phyloP scores from a whole-genome alignment of 2,888 invertebrate species.

The Fragum sueziense region DNA sequence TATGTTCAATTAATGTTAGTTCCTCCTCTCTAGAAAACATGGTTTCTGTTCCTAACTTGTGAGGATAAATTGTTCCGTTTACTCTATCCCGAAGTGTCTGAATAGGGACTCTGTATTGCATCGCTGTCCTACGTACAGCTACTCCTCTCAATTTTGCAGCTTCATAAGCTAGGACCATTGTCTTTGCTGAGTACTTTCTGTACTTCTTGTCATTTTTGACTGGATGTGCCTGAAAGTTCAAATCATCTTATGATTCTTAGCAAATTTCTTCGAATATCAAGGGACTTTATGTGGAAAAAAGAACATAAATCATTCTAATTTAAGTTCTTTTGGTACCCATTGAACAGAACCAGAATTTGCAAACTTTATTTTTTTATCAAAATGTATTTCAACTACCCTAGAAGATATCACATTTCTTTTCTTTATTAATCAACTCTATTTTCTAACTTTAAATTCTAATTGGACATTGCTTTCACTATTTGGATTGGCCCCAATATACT shows the following conservation, averaged over 20 bases:
- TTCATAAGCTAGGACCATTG: not conserved
- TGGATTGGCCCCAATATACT: not conserved
- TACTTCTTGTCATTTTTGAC: not conserved
- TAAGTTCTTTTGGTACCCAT: no score
- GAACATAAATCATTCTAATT: no score
- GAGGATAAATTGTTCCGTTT: not conserved
- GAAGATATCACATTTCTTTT: no score
- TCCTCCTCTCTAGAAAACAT: conserved; percentile 11
- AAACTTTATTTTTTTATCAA: no score
- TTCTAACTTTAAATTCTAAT: not conserved
- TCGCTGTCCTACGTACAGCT: not conserved
- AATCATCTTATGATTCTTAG: no score
- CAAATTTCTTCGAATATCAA: no score
- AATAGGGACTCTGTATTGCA: not conserved
- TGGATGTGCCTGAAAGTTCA: not conserved
- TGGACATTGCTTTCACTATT: not conserved
- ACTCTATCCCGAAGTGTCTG: conserved; percentile 24
- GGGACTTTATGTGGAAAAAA: no score
- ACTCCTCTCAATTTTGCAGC: not conserved
- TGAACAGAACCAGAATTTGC: no score
- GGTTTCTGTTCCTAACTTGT: conserved; percentile 3
- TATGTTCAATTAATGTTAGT: conserved; percentile 22
- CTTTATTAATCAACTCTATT: no score
- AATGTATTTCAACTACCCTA: no score
- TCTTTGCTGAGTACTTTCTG: not conserved